Evolutionary conservation across 2,888 invertebrate species (phyloP).

Genomic region (Polietes domitor): DNA sequence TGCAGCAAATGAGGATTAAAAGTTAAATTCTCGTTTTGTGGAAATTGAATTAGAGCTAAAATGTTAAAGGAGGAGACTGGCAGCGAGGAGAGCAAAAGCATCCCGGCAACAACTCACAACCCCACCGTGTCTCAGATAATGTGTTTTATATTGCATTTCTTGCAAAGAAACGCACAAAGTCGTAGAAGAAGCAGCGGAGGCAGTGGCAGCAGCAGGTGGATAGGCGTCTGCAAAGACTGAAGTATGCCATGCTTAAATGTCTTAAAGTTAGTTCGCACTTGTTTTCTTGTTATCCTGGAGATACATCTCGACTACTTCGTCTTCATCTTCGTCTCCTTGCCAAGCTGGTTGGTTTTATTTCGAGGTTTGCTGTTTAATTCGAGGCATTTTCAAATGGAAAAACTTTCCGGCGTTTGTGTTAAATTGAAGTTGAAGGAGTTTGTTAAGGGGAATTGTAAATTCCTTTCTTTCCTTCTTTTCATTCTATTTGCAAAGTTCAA

Average conservation of each 20-base stretch:
- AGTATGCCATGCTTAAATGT: constrained; percentile 28
- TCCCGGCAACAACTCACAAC: constrained; percentile 8
- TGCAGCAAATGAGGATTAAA: constrained; percentile 69
- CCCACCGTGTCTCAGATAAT: constrained; percentile 19
- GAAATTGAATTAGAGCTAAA: constrained; percentile 74
- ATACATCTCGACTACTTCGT: background rate
- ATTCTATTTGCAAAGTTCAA: constrained; percentile 32
- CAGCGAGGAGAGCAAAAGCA: constrained; percentile 24
- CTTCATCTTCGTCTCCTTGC: background rate
- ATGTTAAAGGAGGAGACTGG: constrained; percentile 68
- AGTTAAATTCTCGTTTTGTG: constrained; percentile 73
- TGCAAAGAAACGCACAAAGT: background rate
- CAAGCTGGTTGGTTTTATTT: background rate
- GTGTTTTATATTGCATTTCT: constrained; percentile 46
- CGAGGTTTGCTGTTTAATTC: constrained; percentile 30
- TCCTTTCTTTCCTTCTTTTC: constrained; percentile 25
- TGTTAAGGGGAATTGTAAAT: constrained; percentile 48
- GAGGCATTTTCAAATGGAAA: constrained; percentile 34
- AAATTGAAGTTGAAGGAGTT: constrained; percentile 56
- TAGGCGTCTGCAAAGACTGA: background rate
- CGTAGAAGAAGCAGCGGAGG: background rate
- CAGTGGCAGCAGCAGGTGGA: background rate
- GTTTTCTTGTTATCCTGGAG: constrained; percentile 17
- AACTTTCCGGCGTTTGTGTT: constrained; percentile 46
- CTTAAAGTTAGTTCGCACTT: constrained; percentile 38